Base-by-base conservation (phyloP, 2,888 invertebrate genomes). In the Hylaea fasciaria region DNA sequence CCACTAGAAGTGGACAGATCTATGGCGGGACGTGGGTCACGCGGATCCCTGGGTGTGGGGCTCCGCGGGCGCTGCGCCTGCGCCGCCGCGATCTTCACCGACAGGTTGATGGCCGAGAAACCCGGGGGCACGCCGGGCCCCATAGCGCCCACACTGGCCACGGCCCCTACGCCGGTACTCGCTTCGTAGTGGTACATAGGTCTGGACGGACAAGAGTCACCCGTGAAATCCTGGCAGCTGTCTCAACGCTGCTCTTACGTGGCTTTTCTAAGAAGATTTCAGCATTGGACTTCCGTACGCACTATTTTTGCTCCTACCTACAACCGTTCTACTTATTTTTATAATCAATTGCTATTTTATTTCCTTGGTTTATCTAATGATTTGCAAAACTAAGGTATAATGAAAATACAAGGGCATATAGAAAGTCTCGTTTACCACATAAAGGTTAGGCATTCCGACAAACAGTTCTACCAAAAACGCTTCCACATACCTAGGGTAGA, bases 1-100 rank as follows among this genome's bases (percentile, higher is more conserved):
- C 97, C 96, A 86, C 96, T 97, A 75, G 97, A 96, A 68, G 97
- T 96, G 73, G 97, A 97, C 52, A 97, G 93, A 89, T 97, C 97
- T 91, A 97, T 96, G 73, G 97, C 96, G 12, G 96, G 96, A 65
- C 96, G 95, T 49, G 95, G 95, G 74, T 97, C 96, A 43, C 96
- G 95, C 56, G 96, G 95, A 73, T 95, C 95, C 41, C 95, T 94
- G 59, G 96, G 95, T 64, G 96, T 95, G 46, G 96, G 96, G 93
- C 93, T 95, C 90, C 91, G 94, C 90, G 94, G 95, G 87, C 92
- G 95, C 78, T 94, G 94, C 78, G 95, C 95, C 76, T 95, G 94
- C 66, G 95, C 95, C 69, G 95, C 95, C 71, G 95, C 95, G 82
- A 97, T 96, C 93, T 97, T 97, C 78, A 97, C 97, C 71, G 96